Evolutionary conservation across 2,113 vertebrate species (phyloP).

Genomic region (Uria lomvia): DNA sequence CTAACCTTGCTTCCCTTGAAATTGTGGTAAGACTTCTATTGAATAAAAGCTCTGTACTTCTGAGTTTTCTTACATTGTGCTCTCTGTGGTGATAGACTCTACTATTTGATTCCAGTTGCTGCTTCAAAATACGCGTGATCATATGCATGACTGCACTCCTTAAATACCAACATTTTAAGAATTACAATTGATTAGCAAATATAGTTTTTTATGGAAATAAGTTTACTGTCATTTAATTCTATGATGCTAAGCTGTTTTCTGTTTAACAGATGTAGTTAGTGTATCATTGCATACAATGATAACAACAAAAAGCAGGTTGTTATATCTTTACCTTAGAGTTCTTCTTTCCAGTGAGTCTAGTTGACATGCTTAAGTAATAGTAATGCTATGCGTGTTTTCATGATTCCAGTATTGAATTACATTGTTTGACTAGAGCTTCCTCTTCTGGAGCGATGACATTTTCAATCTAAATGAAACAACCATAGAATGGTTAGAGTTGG

Average conservation of each 20-base stretch:
- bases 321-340: background rate
- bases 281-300: background rate
- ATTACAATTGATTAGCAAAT: background rate
- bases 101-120: background rate
- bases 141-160: background rate
- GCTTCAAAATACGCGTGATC: background rate
- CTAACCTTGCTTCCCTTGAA: background rate
- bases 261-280: background rate
- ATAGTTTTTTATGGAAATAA: background rate
- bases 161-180: background rate
- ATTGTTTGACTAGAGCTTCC: background rate
- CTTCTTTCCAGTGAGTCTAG: background rate
- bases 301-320: background rate
- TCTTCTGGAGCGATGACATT: background rate
- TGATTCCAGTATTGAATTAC: background rate
- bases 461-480: background rate
- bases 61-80: background rate
- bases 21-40: background rate
- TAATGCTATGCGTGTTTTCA: background rate
- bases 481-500: background rate
- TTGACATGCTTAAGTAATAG: background rate
- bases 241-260: background rate
- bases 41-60: background rate
- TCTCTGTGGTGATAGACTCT: background rate
- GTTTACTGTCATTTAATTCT: background rate